Evolutionary conservation across 2,888 invertebrate genomes (phyloP), one percentile per base, ranked within the genome.

Genomic region (Kryphioiulus occultus): DNA sequence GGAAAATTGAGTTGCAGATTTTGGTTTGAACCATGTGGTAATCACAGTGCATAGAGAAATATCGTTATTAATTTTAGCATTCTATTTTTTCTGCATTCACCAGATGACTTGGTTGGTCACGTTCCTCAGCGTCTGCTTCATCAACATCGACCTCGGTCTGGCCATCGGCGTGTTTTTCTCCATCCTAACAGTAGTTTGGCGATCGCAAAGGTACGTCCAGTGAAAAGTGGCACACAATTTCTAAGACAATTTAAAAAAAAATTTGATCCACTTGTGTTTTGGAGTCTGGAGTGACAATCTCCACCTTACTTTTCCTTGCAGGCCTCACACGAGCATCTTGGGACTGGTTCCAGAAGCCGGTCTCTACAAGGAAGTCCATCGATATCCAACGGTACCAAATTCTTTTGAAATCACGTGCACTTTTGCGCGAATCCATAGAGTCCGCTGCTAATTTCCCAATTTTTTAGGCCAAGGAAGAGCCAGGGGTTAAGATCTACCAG

Each of bases 71-170:
- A 35, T 35, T 2, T 35, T 35, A 35, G 35, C 35, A 7, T 35
- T 35, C 35, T 35, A 35, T n/a, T 5, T 82, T 82, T 32, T 15
- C 82, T n/a, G 82, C 17, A n/a, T 82, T 88, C 0, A n/a, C 1
- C 83, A 88, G 88, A 42, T 94, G 0, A 95, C 97, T 22, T 98
- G 97, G 97, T 91, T 96, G 5, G 93, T 94, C 5, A 96, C 97
- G 0, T 97, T 97, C 92, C 90, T 95, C 7, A 93, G 94, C 0
- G 97, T 96, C 0, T 92, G 96, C 22, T 90, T 96, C 32, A 91
- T 97, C 86, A 96, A 97, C 91, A 96, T 98, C 88, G 96, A 96
- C 91, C 93, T 95, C 90, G 98, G 98, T 0, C 93, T 98, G 5
- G 93, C 94, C 0, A 94, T 95, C 0, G 97, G 98, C 1, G 93